Evolutionary conservation across 1,140 invertebrate species (phyloP), one percentile per base, ranked within the genome.

Genomic region (Agrypnia vestita): DNA sequence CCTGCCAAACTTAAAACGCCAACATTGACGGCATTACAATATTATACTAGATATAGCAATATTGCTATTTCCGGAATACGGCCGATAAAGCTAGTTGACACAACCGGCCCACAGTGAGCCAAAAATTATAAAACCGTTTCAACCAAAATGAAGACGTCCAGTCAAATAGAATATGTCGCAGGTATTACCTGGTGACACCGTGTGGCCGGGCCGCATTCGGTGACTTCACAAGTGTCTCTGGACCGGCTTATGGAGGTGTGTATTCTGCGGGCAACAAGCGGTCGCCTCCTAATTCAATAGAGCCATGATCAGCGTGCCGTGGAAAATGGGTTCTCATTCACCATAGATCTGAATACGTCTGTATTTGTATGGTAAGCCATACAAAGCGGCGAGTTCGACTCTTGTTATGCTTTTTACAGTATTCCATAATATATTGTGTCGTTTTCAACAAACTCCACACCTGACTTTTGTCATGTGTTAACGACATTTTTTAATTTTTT

Each of bases 251-350:
- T 67, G 62, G 73, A 74, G 80, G 80, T 76, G 78, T 80, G 64
- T 46, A 43, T 53, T 67, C 21, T 74, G 44, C 59, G 64, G 49
- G 17, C 59, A 15, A 13, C 69, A 64, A 53, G 19, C 44, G 69
- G 69, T 44, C 44, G 64, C 47, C 75, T 67, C 55, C 59, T 75
- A 56, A 76, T 82, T 82, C 56, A 78, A 82, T 79, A 61, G 80
- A 55, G 56, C 61, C 76, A 78, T 82, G 80, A 79, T 82, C 76
- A 79, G 71, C 71, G 76, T 71, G 71, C 53, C 80, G 76, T 82
- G 72, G 80, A 82, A 76, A 82, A 82, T 79, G 61, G 76, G 15
- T 6, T 35, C 17, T 75, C 79, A 77, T 80, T 80, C 79, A 80
- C 62, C 62, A 13, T 13, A 25, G 9, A 25, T 10, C 51, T 13